phyloP scores from a whole-genome alignment of 2,888 invertebrate species.

The Torymus auratus region DNA sequence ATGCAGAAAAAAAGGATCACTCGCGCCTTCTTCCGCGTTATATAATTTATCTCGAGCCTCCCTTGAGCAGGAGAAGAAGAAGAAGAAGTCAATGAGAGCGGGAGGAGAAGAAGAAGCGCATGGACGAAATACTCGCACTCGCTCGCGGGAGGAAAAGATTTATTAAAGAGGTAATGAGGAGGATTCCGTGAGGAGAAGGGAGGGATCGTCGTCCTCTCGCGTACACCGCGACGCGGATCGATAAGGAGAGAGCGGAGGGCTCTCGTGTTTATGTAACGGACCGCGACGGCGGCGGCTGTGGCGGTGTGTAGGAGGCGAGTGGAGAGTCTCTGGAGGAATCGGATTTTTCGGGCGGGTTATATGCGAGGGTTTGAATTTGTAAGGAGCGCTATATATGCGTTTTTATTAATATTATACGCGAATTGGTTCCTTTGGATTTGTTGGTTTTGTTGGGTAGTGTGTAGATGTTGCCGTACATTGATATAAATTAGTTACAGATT shows the following conservation, averaged over 20 bases:
- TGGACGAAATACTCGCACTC: background rate
- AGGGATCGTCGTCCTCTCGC: conserved; percentile 29
- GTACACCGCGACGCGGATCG: conserved; percentile 64
- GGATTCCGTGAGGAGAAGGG: conserved; percentile 5
- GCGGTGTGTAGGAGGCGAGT: too few species aligned
- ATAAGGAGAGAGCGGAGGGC: conserved; percentile 62
- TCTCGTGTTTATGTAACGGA: conserved; percentile 54
- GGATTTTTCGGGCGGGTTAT: too few species aligned
- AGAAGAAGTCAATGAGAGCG: background rate
- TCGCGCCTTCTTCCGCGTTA: background rate
- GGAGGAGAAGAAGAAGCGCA: too few species aligned
- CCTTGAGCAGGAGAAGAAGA: conserved; percentile 9
- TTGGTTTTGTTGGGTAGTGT: too few species aligned
- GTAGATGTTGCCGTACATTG: too few species aligned
- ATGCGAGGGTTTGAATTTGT: too few species aligned
- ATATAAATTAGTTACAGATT: too few species aligned
- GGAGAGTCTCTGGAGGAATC: too few species aligned
- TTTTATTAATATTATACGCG: too few species aligned
- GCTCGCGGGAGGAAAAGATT: conserved; percentile 32
- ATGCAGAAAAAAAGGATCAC: background rate
- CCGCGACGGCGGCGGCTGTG: background rate
- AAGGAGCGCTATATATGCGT: too few species aligned
- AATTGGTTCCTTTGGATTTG: too few species aligned
- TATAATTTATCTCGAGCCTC: conserved; percentile 35
- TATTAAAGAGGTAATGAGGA: conserved; percentile 52